phyloP scores from a whole-genome alignment of 2,113 vertebrate species.

The Actinemys pallida region DNA sequence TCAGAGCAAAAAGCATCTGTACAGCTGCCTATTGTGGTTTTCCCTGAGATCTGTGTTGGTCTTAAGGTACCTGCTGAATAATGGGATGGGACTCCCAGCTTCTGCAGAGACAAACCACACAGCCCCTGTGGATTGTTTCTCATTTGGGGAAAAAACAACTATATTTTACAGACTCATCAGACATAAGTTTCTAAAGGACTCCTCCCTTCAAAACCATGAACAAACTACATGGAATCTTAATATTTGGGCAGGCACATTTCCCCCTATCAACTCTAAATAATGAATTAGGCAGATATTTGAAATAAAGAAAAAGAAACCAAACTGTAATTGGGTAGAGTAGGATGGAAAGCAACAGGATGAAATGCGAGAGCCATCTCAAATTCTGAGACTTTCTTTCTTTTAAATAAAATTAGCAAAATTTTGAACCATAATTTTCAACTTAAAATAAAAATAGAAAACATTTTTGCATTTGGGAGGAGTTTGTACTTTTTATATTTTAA shows the following conservation, averaged over 20 bases:
- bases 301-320: background rate
- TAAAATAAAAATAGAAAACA: background rate
- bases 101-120: background rate
- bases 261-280: background rate
- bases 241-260: background rate
- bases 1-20: background rate
- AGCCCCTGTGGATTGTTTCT: background rate
- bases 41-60: background rate
- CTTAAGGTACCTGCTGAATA: background rate
- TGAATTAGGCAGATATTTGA: background rate
- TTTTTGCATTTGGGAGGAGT: background rate
- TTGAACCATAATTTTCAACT: background rate
- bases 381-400: background rate
- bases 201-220: background rate
- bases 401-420: background rate
- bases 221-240: background rate
- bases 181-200: background rate
- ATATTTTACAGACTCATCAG: background rate
- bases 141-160: background rate
- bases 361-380: background rate
- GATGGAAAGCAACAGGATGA: constrained; percentile 26
- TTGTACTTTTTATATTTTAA: background rate
- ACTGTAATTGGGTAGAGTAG: background rate
- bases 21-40: background rate
- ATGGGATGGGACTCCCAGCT: background rate